phyloP scores from a whole-genome alignment of 1,140 invertebrate genomes.

The Cotesia glomerata region DNA sequence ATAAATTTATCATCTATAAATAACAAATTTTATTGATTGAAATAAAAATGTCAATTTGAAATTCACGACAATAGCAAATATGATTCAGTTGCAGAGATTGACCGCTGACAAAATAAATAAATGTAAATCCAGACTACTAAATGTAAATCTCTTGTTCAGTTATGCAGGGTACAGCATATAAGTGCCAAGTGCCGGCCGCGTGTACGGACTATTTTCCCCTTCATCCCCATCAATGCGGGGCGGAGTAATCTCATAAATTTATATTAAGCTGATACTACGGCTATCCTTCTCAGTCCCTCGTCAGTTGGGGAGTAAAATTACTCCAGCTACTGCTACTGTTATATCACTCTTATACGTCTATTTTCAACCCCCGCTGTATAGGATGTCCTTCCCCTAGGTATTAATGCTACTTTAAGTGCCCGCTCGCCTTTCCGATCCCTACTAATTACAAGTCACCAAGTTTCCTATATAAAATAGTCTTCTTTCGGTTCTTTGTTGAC shows the following conservation, averaged over 20 bases:
- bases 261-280: conserved; percentile 23
- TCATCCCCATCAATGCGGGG: neutral
- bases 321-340: too few relatives aligned
- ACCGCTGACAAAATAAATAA: conserved; percentile 6
- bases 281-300: neutral
- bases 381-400: neutral
- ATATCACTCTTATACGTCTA: too few relatives aligned
- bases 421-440: neutral
- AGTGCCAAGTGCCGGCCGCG: conserved; percentile 12
- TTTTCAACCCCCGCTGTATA: too few relatives aligned
- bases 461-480: neutral
- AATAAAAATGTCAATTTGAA: neutral
- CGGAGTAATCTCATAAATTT: conserved; percentile 29
- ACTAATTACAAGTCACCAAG: neutral
- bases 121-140: conserved; percentile 14
- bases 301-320: neutral
- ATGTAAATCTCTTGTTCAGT: conserved; percentile 21
- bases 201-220: too few relatives aligned
- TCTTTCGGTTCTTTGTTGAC: neutral
- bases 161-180: conserved; percentile 16
- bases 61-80: neutral
- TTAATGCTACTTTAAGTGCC: conserved; percentile 14
- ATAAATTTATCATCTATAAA: neutral
- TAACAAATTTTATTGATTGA: neutral
- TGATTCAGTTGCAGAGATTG: neutral